Conservation (phyloP, 2,797 vertebrate genomes). For the Ctenopoma kingsleyae region DNA sequence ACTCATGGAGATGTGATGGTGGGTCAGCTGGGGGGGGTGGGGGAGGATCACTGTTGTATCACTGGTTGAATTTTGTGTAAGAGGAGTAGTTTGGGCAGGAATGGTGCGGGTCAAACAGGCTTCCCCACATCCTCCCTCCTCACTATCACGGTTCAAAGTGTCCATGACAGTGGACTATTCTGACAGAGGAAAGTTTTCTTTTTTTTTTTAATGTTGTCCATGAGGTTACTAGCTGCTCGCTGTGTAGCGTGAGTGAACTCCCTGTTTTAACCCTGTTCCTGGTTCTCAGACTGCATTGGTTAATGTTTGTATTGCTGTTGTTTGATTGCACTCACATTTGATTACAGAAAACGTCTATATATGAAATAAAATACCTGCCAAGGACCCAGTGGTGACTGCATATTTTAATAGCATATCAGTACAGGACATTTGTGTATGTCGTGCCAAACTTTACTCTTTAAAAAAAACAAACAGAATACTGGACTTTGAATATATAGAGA, state of each 20-base stretch:
- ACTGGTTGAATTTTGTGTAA: conserved; percentile 71
- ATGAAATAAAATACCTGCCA: conserved; percentile 87
- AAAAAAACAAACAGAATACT: too few species aligned
- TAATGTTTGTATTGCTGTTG: conserved; percentile 93
- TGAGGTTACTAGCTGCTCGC: conserved; percentile 81
- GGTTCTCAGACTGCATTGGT: conserved; percentile 90
- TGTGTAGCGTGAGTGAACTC: conserved; percentile 79
- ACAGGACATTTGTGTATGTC: conserved; percentile 7
- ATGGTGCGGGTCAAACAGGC: conserved; percentile 4
- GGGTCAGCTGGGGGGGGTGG: conserved; percentile 6
- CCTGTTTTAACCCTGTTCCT: conserved; percentile 81
- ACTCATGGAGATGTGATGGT: conserved; percentile 46
- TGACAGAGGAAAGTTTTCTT: conserved; percentile 41
- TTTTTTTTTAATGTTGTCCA: conserved; percentile 70
- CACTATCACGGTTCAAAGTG: conserved; percentile 47
- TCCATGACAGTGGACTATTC: conserved; percentile 64
- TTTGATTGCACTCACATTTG: conserved; percentile 90
- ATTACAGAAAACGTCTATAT: conserved; percentile 89
- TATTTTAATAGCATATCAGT: conserved; percentile 61
- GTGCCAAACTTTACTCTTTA: too few species aligned
- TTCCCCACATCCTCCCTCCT: conserved; percentile 29
- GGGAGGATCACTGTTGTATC: conserved; percentile 57
- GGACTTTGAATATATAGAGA: too few species aligned
- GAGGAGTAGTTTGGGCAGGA: conserved; percentile 26
- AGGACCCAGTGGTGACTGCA: conserved; percentile 69